Evolutionary conservation across 2,888 invertebrate genomes (phyloP), one percentile per base, ranked within the genome.

Genomic region (Melolontha melolontha): DNA sequence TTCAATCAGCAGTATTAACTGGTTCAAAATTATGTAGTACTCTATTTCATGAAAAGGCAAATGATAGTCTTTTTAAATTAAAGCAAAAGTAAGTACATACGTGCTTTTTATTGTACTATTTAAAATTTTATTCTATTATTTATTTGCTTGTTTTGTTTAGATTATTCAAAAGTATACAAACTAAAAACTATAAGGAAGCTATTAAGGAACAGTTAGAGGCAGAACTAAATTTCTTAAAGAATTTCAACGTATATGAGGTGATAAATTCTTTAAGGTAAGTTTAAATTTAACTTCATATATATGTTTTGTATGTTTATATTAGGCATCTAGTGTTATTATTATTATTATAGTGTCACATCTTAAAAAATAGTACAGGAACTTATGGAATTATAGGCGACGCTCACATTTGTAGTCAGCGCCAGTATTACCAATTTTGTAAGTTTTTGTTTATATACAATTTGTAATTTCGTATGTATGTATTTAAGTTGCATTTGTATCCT

Each of bases 151-250:
- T 22, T 11, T 44, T 17, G 11, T 52, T 42, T 22, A 66, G 66
- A 42, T 50, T 66, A 40, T 59, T 59, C 14, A 44, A 50, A 41
- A 66, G 66, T 41, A 66, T 66, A 16, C 57, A 66, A 59, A 59
- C 50, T 16, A 59, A 47, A 41, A 59, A 47, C 27, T 59, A 59
- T n/a, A 50, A 55, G n/a, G 57, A 66, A 39, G 57, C 44, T 29
- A 27, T 41, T 4, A 47, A 49, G 27, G 14, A 57, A 41, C 55
- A 57, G 17, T 22, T 57, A 22, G 4, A 40, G 27, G 57, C 66
- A 8, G 66, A 66, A 50, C 41, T 49, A n/a, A 57, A 66, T 22
- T 66, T 50, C 49, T 40, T 57, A 34, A 27, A 59, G 5, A 29
- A 16, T 16, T 27, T 66, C 1, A 59, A 57, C 14, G 8, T 66